Evolutionary conservation across 2,888 invertebrate species (phyloP), one percentile per base, ranked within the genome.

Genomic region (Hirtodrosophila histrioides): DNA sequence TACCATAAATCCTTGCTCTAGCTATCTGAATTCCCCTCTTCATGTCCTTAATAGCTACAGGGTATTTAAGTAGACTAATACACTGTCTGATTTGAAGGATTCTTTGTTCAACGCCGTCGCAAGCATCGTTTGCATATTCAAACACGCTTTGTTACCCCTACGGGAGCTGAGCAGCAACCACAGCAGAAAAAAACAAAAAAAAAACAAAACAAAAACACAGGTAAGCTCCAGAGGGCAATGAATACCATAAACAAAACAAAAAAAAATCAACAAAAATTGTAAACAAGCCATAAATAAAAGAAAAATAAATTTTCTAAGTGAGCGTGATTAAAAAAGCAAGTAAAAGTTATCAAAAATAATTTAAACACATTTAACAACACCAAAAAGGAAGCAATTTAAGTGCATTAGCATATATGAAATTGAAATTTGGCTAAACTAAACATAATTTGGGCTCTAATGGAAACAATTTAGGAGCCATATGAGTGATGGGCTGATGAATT

Each of bases 211-310:
- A 24, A 57, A 24, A 24, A 36, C 12, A 36, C 54, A 58, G 58
- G 41, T 55, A 70, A 63, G 69, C 80, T 86, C 72, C 69, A 84
- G 61, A 64, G 69, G 77, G 81, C 79, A 84, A 61, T 67, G 63
- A 57, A 67, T 84, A 84, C 73, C 86, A 84, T 86, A 68, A 78
- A 86, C 67, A 80, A 17, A 17, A 17, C 1, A 17, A 17, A 1
- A 17, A 17, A 17, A 17, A n/a, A n/a, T n/a, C n/a, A n/a, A 17
- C 17, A 17, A 65, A 56, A 60, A 75, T 68, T 60, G 69, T 63
- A 72, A 84, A 65, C 60, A 76, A 64, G 66, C 35, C 45, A 45
- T 37, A 41, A 41, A 57, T 33, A 53, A 51, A 36, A 51, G 40
- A 37, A 24, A 36, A 63, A 46, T 44, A 53, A 44, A 17, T 17